Evolutionary conservation across 2,888 invertebrate species (phyloP).

Genomic region (Diachrysia chrysitis): DNA sequence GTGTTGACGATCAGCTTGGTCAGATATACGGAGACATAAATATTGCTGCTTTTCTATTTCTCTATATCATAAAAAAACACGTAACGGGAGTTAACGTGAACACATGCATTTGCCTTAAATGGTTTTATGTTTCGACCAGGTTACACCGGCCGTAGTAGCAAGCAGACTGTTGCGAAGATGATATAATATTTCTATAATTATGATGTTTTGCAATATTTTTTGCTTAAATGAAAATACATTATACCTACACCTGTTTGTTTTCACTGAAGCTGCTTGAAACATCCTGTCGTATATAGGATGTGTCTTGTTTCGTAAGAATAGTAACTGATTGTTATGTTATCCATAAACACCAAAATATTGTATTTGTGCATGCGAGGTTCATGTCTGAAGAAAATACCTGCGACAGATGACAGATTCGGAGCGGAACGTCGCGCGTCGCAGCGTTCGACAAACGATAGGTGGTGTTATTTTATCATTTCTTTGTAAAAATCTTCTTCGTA

Average conservation of each 20-base stretch:
- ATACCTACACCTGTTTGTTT: background rate
- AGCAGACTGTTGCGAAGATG: no score
- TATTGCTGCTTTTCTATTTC: no score
- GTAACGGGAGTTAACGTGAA: no score
- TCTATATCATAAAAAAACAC: no score
- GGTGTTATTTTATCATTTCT: background rate
- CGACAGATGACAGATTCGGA: slow-evolving; percentile 4
- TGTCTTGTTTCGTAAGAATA: background rate
- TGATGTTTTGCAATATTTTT: no score
- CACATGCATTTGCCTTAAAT: no score
- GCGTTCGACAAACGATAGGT: background rate
- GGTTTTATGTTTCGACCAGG: no score
- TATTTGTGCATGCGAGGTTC: slow-evolving; percentile 4
- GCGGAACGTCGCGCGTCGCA: background rate
- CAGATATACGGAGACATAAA: no score
- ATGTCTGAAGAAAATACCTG: slow-evolving; percentile 4
- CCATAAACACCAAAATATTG: background rate
- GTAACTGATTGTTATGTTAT: slow-evolving; percentile 1
- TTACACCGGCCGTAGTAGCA: no score
- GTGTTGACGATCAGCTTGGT: no score
- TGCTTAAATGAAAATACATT: background rate
- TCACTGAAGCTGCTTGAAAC: background rate
- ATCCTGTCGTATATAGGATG: background rate
- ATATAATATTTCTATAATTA: no score
- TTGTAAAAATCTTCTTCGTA: slow-evolving; percentile 4